phyloP scores from a whole-genome alignment of 2,888 invertebrate species.

The Diarsia rubi region DNA sequence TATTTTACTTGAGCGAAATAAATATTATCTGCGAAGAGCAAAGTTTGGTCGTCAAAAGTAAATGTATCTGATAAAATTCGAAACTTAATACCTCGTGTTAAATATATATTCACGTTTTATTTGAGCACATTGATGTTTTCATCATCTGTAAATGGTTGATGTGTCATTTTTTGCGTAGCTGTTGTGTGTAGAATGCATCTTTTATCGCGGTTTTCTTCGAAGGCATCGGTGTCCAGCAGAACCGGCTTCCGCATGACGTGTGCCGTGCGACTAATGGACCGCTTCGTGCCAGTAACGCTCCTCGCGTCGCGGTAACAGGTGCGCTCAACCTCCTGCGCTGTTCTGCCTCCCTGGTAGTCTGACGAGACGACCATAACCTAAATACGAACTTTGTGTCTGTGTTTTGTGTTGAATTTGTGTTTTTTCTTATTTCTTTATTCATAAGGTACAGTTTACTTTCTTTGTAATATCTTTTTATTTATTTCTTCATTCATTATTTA shows the following conservation, averaged over 20 bases:
- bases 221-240: conserved; percentile 81
- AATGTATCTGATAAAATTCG: conserved; percentile 30
- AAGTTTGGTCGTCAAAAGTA: conserved; percentile 24
- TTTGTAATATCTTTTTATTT: conserved; percentile 27
- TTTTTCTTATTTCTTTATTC: conserved; percentile 42
- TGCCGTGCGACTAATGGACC: conserved; percentile 84
- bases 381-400: conserved; percentile 74
- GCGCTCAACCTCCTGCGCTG: conserved; percentile 78
- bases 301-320: conserved; percentile 88
- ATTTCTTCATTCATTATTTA: conserved; percentile 22
- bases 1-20: conserved; percentile 41
- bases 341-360: conserved; percentile 78
- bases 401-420: conserved; percentile 69
- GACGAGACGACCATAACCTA: conserved; percentile 70
- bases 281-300: conserved; percentile 86
- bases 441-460: conserved; percentile 58
- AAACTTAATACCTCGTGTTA: conserved; percentile 27
- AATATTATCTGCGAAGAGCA: conserved; percentile 30
- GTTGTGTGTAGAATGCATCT: conserved; percentile 74
- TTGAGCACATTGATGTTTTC: conserved; percentile 56
- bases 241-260: conserved; percentile 90
- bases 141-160: conserved; percentile 52
- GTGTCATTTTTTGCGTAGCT: conserved; percentile 69
- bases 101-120: conserved; percentile 54
- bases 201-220: conserved; percentile 83